Percentiles rank a stretch among this genome's conserved stretches.
Conservation (phyloP, 1,140 invertebrate species). For the Anagrus nilaparvatae region DNA sequence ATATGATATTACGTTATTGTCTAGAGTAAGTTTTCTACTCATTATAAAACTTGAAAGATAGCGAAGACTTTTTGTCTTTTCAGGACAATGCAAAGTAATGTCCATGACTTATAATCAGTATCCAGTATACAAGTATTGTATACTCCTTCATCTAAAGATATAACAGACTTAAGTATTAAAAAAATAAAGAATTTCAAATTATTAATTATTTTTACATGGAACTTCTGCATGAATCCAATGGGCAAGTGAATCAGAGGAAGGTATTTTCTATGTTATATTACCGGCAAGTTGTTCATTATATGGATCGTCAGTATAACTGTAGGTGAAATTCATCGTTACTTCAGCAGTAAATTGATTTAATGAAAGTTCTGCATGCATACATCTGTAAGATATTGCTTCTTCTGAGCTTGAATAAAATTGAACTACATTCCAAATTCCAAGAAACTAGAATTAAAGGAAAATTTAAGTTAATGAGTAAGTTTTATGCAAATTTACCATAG, state of each 20-base stretch:
- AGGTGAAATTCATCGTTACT: slow-evolving; percentile 79
- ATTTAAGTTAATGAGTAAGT: too few relatives aligned
- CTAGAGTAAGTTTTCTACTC: slow-evolving; percentile 51
- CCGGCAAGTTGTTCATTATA: slow-evolving; percentile 64
- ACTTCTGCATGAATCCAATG: slow-evolving; percentile 79
- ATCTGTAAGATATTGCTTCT: slow-evolving; percentile 68
- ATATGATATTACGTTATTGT: slow-evolving; percentile 50
- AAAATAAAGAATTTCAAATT: background rate
- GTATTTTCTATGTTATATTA: slow-evolving; percentile 78
- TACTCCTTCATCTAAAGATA: slow-evolving; percentile 64
- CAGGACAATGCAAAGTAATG: slow-evolving; percentile 74
- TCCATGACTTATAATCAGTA: slow-evolving; percentile 71
- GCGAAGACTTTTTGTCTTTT: slow-evolving; percentile 65
- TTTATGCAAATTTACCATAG: too few relatives aligned
- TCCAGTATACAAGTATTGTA: slow-evolving; percentile 81
- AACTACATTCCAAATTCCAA: slow-evolving; percentile 72
- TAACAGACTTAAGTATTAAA: background rate
- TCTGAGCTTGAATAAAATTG: slow-evolving; percentile 81
- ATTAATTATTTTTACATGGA: slow-evolving; percentile 51
- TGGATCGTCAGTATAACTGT: slow-evolving; percentile 73
- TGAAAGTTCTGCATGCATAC: slow-evolving; percentile 69
- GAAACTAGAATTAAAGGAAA: slow-evolving; percentile 58
- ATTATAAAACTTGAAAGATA: slow-evolving; percentile 78
- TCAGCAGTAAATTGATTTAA: slow-evolving; percentile 41
- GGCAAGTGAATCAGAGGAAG: slow-evolving; percentile 55